Evolutionary conservation across 2,113 vertebrate genomes (phyloP), one percentile per base, ranked within the genome.

Genomic region (Kryptolebias marmoratus): DNA sequence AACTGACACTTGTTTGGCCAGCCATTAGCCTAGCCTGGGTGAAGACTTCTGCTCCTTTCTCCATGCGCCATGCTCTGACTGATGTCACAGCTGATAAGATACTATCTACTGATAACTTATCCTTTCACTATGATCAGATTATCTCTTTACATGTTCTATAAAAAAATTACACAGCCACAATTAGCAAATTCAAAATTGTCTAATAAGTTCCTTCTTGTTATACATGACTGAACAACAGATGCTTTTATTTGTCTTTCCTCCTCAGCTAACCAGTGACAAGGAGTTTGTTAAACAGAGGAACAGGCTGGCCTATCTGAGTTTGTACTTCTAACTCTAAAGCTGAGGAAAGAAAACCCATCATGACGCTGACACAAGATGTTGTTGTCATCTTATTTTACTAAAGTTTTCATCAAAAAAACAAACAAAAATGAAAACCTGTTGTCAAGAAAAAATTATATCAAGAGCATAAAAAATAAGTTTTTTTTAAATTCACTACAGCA

Each of bases 221-320:
- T 7, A 36, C 32, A 3, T 58, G 13, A 53, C 44, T 48, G 39
- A 60, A 31, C 2, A 18, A n/a, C 14, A 39, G 16, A 2, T 28
- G 6, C 11, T 56, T 7, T 14, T 16, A 0, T 50, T 18, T 31
- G 49, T 77, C 77, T 69, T 77, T 72, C 1, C 27, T 76, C 87
- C 71, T 13, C 82, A 97, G 95, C 73, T 96, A n/a, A 56, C 83
- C 13, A 49, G 78, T 27, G 95, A 97, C 72, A 94, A 72, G 84
- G 93, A 93, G 8, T 92, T 95, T 31, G 53, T 31, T 60, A 96
- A 92, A 64, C 85, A 93, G 18, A 92, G 87, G 78, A 89, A 87
- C 75, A 90, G 90, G 30, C 14, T 93, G 71, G 95, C 95, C 42
- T 95, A 96, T 76, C 72, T 94, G 48, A 83, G 81, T 64, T 65